These are phyloP conservation scores for Thalassarche chlororhynchos DNA, from an alignment of 2,113 vertebrate species.

Conservation along the genomic window DNA sequence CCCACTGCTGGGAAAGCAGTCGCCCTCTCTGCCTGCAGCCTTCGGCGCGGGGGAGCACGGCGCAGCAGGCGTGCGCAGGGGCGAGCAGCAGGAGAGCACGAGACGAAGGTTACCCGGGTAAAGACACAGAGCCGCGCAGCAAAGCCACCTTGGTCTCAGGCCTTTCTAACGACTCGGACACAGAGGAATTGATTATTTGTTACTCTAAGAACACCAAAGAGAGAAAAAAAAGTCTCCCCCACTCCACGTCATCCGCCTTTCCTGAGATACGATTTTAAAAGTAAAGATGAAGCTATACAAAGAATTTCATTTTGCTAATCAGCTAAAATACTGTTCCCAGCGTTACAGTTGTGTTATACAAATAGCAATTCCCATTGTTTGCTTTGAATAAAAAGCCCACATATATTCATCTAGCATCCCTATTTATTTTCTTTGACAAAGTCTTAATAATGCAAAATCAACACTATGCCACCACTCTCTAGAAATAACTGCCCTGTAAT, in stretches of 20 bases:
- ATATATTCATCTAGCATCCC: neutral
- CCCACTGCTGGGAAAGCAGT: neutral
- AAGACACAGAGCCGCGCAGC: neutral
- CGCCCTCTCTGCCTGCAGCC: neutral
- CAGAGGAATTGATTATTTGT: neutral
- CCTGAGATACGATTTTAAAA: neutral
- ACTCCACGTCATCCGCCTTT: neutral
- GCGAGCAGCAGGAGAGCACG: neutral
- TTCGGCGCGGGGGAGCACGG: accelerated
- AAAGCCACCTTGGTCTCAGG: neutral
- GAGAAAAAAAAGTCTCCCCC: neutral
- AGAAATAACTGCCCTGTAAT: neutral
- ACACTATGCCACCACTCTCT: neutral
- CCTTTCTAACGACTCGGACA: neutral
- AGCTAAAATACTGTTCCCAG: neutral
- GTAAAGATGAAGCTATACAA: neutral
- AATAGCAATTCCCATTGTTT: neutral
- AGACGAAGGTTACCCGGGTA: too few relatives aligned
- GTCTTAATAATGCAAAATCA: neutral
- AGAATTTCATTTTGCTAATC: neutral
- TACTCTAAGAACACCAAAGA: neutral
- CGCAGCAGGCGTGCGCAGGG: neutral
- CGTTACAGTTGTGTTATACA: neutral
- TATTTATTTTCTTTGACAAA: neutral
- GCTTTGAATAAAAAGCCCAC: neutral